Evolutionary conservation across 1,140 invertebrate species (phyloP).

Genomic region (Pomacea maculata): DNA sequence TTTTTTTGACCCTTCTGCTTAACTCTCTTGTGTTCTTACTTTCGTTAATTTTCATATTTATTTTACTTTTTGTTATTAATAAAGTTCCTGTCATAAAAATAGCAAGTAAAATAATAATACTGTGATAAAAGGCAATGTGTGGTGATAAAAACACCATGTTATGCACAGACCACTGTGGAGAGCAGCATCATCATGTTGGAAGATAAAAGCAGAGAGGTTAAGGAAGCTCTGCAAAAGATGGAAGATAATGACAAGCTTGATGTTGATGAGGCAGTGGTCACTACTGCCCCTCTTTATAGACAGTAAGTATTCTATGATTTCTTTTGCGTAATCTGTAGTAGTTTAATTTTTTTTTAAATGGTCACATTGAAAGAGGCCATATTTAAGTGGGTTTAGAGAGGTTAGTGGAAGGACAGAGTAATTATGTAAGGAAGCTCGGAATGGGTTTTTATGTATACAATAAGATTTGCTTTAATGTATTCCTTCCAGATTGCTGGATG

Average conservation of each 20-base stretch:
- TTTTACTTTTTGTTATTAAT: no score
- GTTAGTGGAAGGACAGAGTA: no score
- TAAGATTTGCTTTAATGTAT: not conserved
- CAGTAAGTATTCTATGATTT: conserved; percentile 70
- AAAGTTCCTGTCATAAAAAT: no score
- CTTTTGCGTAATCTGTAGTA: not conserved
- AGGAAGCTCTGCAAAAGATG: conserved; percentile 81
- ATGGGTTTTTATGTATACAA: no score
- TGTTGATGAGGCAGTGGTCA: conserved; percentile 96
- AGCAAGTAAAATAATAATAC: no score
- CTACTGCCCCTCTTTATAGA: conserved; percentile 94
- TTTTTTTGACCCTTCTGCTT: no score
- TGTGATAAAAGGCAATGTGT: not conserved
- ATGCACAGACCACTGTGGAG: conserved; percentile 76
- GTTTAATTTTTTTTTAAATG: no score
- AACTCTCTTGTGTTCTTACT: no score
- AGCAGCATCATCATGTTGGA: conserved; percentile 83
- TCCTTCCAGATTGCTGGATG: conserved; percentile 81
- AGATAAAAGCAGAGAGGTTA: conserved; percentile 87
- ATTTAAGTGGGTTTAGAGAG: no score
- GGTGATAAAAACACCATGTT: conserved; percentile 17
- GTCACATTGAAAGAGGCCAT: no score
- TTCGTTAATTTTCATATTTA: no score
- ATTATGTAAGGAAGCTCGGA: no score
- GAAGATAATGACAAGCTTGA: conserved; percentile 82